Evolutionary conservation across 2,888 invertebrate genomes (phyloP), one percentile per base, ranked within the genome.

Genomic region (Venusia cambrica): DNA sequence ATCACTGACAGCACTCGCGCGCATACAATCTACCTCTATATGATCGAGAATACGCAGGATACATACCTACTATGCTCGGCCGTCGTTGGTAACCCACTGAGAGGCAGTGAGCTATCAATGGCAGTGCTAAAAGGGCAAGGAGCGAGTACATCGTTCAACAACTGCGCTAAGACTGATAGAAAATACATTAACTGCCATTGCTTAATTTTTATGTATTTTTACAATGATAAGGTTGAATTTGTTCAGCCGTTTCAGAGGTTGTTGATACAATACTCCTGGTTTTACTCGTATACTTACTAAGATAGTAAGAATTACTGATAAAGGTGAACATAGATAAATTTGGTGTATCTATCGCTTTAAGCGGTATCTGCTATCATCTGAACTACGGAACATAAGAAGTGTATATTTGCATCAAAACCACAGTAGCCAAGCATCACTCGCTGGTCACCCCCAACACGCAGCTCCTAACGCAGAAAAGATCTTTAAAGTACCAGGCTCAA

Each of bases 41-140:
- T 33, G 42, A 48, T 47, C 51, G 50, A 43, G n/a, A n/a, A n/a
- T n/a, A n/a, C n/a, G n/a, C n/a, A 37, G 19, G 28, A 47, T 51
- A 54, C 53, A 36, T 51, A 54, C 53, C 38, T n/a, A 27, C 20
- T 36, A 48, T 43, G 5, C 45, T 26, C 10, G 19, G 21, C n/a
- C 8, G 30, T n/a, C n/a, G n/a, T 8, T 35, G 6, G 25, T 38
- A 27, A 6, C 3, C 26, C 18, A 54, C 9, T 5, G 40, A 38
- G 8, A 45, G 15, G 20, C 44, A 32, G 13, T 28, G 14, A 5
- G 42, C 34, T 22, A 40, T 5, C 5, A 28, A 12, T 18, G 28
- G 6, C 4, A 29, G 9, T 5, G 32, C 2, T 10, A 51, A 10
- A 29, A 47, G 26, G 7, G 18, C 14, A 10, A 41, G 10, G 11